These are phyloP conservation scores for Triplophysa tibetana DNA, from an alignment of 2,113 vertebrate genomes.

Conservation along the genomic window DNA sequence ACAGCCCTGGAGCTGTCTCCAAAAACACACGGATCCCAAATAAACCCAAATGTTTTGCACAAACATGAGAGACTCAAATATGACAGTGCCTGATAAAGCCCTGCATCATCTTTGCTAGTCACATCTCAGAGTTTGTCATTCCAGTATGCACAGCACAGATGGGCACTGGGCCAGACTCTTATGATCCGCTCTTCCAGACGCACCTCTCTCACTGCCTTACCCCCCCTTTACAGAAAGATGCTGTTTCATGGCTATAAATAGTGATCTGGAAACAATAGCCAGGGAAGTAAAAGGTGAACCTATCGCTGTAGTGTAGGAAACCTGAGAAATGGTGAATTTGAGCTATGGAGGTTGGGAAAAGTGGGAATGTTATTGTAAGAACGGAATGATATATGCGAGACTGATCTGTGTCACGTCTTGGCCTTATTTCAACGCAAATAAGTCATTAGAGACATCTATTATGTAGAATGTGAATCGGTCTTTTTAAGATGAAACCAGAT, in stretches of 20 bases:
- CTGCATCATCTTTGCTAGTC: too few species aligned
- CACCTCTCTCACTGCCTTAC: conserved; percentile 19
- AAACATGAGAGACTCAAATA: not conserved
- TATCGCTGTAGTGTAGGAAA: conserved; percentile 52
- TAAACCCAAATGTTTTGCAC: not conserved
- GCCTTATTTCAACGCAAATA: conserved; percentile 5
- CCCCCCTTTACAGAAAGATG: conserved; percentile 44
- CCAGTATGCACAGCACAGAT: conserved; percentile 23
- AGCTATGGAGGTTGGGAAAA: conserved; percentile 18
- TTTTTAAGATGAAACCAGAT: not conserved
- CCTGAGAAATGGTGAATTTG: conserved; percentile 45
- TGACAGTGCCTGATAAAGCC: not conserved
- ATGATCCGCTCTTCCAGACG: conserved; percentile 44
- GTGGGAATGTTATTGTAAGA: not conserved
- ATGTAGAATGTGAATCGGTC: not conserved
- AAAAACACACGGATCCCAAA: conserved; percentile 21
- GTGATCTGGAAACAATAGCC: conserved; percentile 46
- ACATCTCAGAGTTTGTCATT: not conserved
- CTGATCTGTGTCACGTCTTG: not conserved
- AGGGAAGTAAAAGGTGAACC: conserved; percentile 50
- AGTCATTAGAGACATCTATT: not conserved
- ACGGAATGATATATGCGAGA: not conserved
- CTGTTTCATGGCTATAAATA: conserved; percentile 60
- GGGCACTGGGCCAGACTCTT: conserved; percentile 55
- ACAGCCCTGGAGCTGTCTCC: conserved; percentile 24